Conservation (phyloP, 2,797 vertebrate species). For the Alosa sapidissima region DNA sequence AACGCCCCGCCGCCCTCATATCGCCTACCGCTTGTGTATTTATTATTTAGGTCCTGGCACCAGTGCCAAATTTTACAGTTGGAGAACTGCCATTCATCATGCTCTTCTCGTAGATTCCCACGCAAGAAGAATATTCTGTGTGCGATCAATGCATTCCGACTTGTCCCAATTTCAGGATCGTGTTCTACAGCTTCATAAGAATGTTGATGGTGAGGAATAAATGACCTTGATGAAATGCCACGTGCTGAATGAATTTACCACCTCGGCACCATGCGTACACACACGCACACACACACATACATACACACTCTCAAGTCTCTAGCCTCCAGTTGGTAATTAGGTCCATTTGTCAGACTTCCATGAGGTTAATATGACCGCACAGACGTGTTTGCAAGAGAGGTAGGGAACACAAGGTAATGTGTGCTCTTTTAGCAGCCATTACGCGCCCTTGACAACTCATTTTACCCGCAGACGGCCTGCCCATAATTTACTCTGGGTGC, state of each 20-base stretch:
- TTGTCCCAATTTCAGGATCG: not conserved
- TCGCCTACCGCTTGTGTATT: not conserved
- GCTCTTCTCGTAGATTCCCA: not conserved
- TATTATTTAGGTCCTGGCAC: not conserved
- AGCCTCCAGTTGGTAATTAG: constrained; percentile 60
- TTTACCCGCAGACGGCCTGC: not conserved
- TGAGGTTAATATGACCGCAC: constrained; percentile 48
- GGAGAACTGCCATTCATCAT: not conserved
- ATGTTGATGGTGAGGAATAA: constrained; percentile 21
- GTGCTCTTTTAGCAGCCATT: constrained; percentile 5
- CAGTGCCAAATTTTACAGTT: not conserved
- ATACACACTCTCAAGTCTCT: constrained; percentile 46
- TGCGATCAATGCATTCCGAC: not conserved
- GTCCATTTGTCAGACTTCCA: constrained; percentile 61
- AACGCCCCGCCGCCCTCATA: not conserved
- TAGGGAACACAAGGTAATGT: constrained; percentile 15
- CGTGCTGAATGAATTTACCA: constrained; percentile 12
- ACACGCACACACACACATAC: not conserved
- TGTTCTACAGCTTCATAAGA: not conserved
- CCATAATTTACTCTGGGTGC: not conserved
- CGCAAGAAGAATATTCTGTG: not conserved
- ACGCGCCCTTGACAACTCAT: constrained; percentile 6
- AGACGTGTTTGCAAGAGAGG: constrained; percentile 23
- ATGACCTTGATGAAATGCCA: constrained; percentile 36
- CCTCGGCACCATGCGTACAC: not conserved